Evolutionary conservation across 2,797 vertebrate genomes (phyloP).

Genomic region (Chelmon rostratus): DNA sequence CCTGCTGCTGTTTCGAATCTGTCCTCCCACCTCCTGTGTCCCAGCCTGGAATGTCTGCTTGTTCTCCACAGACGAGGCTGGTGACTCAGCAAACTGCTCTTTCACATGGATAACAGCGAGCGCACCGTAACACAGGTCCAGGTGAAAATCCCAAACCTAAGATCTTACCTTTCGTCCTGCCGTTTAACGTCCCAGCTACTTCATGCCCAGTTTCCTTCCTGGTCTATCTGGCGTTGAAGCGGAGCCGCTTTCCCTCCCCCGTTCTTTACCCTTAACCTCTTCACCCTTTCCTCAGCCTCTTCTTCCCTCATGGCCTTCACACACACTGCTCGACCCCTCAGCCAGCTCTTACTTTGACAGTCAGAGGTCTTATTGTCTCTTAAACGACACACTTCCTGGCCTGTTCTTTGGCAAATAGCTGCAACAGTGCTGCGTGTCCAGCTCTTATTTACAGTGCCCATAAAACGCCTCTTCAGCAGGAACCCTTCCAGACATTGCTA

Average conservation of each 20-base stretch:
- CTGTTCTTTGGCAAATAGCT: constrained; percentile 56
- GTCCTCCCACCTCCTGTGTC: constrained; percentile 80
- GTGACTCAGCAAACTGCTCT: constrained; percentile 68
- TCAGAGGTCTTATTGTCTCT: constrained; percentile 60
- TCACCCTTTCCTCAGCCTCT: not conserved
- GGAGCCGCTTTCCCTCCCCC: not conserved
- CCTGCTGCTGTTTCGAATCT: constrained; percentile 73
- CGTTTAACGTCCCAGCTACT: not conserved
- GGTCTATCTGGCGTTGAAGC: not conserved
- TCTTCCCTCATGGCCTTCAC: constrained; percentile 8
- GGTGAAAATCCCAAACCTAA: constrained; percentile 8
- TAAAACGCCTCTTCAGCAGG: constrained; percentile 68
- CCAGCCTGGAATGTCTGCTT: constrained; percentile 74
- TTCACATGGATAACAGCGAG: constrained; percentile 55
- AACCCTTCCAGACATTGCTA: constrained; percentile 61
- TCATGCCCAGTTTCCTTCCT: not conserved
- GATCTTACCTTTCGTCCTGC: not conserved
- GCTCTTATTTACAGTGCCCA: constrained; percentile 64
- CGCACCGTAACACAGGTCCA: constrained; percentile 12
- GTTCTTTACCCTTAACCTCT: constrained; percentile 31
- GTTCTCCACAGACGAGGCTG: constrained; percentile 59
- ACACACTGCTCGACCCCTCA: constrained; percentile 2
- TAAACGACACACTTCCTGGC: constrained; percentile 56
- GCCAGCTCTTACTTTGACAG: constrained; percentile 33
- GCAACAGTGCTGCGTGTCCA: constrained; percentile 43